Evolutionary conservation across 2,888 invertebrate species (phyloP).

Genomic region (Heliconius charithonia): DNA sequence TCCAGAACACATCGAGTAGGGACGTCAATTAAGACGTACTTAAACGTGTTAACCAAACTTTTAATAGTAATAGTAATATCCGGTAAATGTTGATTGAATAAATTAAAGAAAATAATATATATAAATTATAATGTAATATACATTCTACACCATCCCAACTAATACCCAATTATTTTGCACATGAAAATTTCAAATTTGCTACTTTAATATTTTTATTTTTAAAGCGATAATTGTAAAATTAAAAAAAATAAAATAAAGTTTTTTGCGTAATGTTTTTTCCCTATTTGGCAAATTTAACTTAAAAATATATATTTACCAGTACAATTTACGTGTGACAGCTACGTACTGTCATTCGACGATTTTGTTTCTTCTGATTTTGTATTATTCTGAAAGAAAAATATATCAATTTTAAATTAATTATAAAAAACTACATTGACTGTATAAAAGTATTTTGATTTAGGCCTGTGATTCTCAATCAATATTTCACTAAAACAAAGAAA

Average conservation of each 20-base stretch:
- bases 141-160: slow-evolving; percentile 1
- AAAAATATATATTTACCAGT: slow-evolving; percentile 18
- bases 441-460: too few relatives aligned
- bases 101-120: neutral
- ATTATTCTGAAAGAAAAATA: slow-evolving; percentile 35
- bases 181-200: neutral
- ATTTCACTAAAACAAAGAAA: too few relatives aligned
- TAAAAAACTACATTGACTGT: neutral
- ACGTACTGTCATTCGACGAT: slow-evolving; percentile 38
- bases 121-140: neutral
- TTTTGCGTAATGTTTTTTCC: neutral
- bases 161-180: neutral
- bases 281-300: neutral
- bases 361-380: slow-evolving; percentile 36
- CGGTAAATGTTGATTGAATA: neutral
- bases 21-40: too few relatives aligned
- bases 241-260: neutral
- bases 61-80: neutral
- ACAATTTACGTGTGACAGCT: slow-evolving; percentile 17
- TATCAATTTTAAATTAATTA: neutral
- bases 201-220: neutral
- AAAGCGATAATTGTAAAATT: neutral
- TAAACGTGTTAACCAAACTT: neutral
- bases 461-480: too few relatives aligned
- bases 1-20: neutral